phyloP scores from a whole-genome alignment of 2,113 vertebrate species.

The Callorhinus ursinus region DNA sequence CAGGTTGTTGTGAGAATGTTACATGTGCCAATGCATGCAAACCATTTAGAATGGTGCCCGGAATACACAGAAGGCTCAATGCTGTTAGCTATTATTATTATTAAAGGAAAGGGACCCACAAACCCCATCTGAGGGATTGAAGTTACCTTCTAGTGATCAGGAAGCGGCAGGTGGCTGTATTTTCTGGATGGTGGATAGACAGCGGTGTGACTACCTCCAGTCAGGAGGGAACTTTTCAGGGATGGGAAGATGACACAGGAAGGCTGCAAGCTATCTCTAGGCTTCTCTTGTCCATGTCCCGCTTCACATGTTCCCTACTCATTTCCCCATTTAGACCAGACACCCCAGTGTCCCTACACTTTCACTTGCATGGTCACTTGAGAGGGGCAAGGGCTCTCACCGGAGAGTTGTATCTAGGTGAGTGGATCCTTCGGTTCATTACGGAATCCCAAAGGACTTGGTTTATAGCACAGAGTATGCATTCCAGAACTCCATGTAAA shows the following conservation, averaged over 20 bases:
- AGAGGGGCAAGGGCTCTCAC: fast-evolving
- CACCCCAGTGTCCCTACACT: background rate
- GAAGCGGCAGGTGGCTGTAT: background rate
- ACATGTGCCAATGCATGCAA: background rate
- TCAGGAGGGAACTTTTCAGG: background rate
- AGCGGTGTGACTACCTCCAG: background rate
- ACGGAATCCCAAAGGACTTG: background rate
- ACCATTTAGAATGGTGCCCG: background rate
- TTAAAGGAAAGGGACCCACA: background rate
- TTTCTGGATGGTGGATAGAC: background rate
- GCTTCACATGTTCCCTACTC: background rate
- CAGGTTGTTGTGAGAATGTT: background rate
- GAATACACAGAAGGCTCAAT: no score
- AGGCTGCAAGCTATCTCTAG: background rate
- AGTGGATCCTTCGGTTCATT: fast-evolving
- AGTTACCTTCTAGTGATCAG: background rate
- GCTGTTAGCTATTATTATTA: background rate
- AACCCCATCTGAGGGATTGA: background rate
- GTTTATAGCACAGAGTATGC: background rate
- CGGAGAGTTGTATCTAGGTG: background rate
- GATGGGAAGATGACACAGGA: background rate
- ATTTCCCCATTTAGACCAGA: background rate
- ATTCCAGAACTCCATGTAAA: no score
- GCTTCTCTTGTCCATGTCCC: background rate
- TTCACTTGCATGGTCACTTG: background rate